Conservation (phyloP, 2,113 vertebrate species). For the Odocoileus virginianus region DNA sequence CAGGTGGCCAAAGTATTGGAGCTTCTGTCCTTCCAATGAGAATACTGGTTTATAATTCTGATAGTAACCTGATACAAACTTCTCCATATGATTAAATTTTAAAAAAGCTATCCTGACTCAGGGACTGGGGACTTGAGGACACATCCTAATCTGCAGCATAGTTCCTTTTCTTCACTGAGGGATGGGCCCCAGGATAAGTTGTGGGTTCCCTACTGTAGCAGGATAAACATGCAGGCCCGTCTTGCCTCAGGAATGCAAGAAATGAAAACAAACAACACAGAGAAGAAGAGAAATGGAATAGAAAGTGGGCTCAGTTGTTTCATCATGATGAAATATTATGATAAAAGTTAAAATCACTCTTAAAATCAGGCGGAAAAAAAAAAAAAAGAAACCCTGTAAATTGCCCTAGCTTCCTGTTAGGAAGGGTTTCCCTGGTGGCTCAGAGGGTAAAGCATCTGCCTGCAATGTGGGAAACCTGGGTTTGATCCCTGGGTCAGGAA, state of each 20-base stretch:
- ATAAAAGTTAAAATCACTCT: neutral
- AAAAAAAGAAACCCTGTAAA: neutral
- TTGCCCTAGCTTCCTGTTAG: neutral
- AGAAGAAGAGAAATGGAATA: neutral
- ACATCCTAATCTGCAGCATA: neutral
- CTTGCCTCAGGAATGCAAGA: neutral
- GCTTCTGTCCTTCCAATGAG: neutral
- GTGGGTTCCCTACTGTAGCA: neutral
- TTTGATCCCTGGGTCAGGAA: accelerated
- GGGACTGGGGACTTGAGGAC: neutral
- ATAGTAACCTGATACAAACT: neutral
- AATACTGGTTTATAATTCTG: neutral
- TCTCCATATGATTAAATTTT: neutral
- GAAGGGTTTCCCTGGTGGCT: neutral
- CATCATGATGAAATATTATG: neutral
- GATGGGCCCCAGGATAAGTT: neutral
- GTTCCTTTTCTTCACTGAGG: neutral
- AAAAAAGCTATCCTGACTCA: neutral
- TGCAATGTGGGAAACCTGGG: neutral
- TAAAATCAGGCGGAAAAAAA: neutral
- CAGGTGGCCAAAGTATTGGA: neutral
- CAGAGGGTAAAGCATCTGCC: neutral
- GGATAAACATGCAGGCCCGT: neutral
- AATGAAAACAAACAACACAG: neutral
- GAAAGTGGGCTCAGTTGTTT: neutral